Conservation (phyloP, 1,140 invertebrate species). For the Steinernema feltiae region DNA sequence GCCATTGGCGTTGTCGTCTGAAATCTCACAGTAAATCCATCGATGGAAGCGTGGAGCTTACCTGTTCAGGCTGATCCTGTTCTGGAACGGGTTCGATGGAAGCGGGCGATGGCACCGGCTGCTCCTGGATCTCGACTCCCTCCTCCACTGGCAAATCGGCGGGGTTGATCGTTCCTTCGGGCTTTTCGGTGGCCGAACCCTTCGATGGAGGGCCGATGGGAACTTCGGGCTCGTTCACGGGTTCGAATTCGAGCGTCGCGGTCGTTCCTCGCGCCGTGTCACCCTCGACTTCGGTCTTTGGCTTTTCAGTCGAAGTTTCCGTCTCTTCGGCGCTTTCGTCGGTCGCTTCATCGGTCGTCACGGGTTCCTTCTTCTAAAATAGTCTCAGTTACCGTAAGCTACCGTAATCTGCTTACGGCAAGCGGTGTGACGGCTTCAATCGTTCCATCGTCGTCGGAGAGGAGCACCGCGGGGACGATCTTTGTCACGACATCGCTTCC, state of each 20-base stretch:
- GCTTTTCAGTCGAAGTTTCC: neutral
- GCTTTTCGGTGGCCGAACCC: neutral
- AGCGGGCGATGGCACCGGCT: constrained; percentile 3
- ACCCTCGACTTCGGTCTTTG: neutral
- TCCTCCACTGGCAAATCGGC: neutral
- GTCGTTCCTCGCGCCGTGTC: neutral
- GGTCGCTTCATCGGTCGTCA: neutral
- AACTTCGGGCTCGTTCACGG: neutral
- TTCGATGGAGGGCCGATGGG: neutral
- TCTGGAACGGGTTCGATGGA: neutral
- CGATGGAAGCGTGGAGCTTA: no score
- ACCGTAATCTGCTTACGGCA: neutral
- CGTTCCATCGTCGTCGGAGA: neutral
- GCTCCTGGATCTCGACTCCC: neutral
- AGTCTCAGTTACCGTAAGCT: neutral
- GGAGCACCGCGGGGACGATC: neutral
- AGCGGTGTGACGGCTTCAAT: neutral
- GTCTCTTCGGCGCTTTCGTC: neutral
- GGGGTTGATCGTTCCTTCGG: neutral
- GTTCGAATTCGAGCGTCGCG: neutral
- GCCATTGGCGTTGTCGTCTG: no score
- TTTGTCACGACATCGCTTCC: constrained; percentile 2
- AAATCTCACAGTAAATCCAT: no score
- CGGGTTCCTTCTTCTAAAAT: neutral
- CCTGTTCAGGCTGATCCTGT: constrained; percentile 1